Percentiles rank a stretch among this genome's conserved stretches.
These are phyloP conservation scores for Thunnus thynnus DNA, from an alignment of 2,113 vertebrate species.

Conservation along the genomic window DNA sequence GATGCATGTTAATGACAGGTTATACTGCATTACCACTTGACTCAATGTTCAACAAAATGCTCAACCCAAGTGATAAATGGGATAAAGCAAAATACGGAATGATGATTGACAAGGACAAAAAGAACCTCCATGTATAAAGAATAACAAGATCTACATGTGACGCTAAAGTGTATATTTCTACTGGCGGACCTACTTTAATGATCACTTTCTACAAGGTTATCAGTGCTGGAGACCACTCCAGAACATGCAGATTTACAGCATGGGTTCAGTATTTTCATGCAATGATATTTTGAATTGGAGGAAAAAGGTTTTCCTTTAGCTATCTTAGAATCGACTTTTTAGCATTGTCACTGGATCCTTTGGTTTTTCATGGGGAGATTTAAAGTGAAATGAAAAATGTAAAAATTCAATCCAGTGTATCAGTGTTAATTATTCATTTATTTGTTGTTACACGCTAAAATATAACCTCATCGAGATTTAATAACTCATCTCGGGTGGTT, in stretches of 20 bases:
- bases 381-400: too few relatives aligned
- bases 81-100: constrained; percentile 43
- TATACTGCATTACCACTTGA: constrained; percentile 33
- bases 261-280: neutral
- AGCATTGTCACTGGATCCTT: too few relatives aligned
- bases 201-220: neutral
- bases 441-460: too few relatives aligned
- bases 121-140: neutral
- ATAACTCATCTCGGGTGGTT: too few relatives aligned
- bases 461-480: too few relatives aligned
- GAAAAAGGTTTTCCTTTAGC: neutral
- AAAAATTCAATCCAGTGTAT: too few relatives aligned
- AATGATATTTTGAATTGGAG: neutral
- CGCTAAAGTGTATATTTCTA: neutral
- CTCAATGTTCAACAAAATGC: neutral
- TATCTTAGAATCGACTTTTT: neutral
- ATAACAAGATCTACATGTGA: neutral
- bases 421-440: too few relatives aligned
- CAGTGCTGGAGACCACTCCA: neutral
- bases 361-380: too few relatives aligned
- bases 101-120: constrained; percentile 30
- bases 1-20: constrained; percentile 28
- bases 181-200: neutral
- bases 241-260: neutral
- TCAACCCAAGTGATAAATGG: constrained; percentile 29